Base-by-base conservation (phyloP, 2,888 invertebrate genomes). In the Netelia virgata region DNA sequence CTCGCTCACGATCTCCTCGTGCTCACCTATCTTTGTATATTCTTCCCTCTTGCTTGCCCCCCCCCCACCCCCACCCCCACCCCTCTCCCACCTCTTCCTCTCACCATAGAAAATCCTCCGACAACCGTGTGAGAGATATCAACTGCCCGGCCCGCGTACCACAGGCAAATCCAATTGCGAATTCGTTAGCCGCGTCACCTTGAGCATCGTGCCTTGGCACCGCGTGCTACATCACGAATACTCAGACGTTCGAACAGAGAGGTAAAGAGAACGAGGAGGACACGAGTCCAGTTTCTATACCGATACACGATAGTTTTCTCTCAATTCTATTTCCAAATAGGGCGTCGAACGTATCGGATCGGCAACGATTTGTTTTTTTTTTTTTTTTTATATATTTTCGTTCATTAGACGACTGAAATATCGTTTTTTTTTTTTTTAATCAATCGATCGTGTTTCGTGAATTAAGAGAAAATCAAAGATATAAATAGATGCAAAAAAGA, bases 111-210 rank as follows among this genome's bases (percentile, higher is more conserved):
- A 61, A 68, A 68, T 41, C 20, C 70, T 72, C 36, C 55, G 64
- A n/a, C 57, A 72, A 64, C 55, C 72, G 64, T 57, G 79, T 50
- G 82, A 69, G 78, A 74, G 68, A 78, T 70, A 78, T 78, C 77
- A 69, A 41, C 69, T 18, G 18, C 57, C 9, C 57, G 18, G 50
- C 41, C 50, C 69, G 77, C 57, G 50, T 74, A 18, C 57, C 16
- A 53, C 43, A 73, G 66, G 66, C 73, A 80, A 73, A 80, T 78
- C 73, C 82, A 77, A 82, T 82, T 82, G 82, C 82, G 78, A 78
- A 83, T 83, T 83, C 82, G 77, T 83, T 78, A 78, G 77, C 28
- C 82, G 77, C 78, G 73, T 83, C 82, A 83, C 78, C 82, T 83
- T 78, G 73, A 83, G 69, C 73, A 78, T 61, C 82, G 68, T 83